A percentile compares a stretch with the other conserved stretches of the same genome.
These are phyloP conservation scores for Sylvietta virens DNA, from an alignment of 2,113 vertebrate species.

Conservation along the genomic window DNA sequence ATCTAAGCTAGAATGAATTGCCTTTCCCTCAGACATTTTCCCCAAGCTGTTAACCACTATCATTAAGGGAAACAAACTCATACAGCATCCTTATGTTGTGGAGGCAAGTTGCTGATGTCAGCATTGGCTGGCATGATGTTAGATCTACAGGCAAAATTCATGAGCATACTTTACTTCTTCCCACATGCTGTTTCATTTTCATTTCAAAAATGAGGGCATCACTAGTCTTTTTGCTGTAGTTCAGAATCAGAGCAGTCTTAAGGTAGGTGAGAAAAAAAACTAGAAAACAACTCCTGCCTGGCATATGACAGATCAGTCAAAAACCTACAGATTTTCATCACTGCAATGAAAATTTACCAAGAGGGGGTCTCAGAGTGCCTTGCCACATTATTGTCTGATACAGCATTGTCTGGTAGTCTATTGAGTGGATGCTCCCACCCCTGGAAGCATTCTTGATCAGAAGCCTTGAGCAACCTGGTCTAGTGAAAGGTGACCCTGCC, in stretches of 20 bases:
- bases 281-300: not conserved
- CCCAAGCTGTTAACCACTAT: not conserved
- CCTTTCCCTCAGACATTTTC: not conserved
- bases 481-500: not conserved
- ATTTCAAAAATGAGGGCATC: not conserved
- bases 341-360: not conserved
- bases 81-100: not conserved
- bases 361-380: not conserved
- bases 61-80: not conserved
- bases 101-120: not conserved
- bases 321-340: not conserved
- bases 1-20: not conserved
- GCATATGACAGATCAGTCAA: not conserved
- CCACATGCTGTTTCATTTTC: not conserved
- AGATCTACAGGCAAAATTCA: not conserved
- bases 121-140: not conserved
- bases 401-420: not conserved
- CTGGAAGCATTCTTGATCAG: not conserved
- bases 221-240: not conserved
- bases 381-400: not conserved
- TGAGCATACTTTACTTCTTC: not conserved
- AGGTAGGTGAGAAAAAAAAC: not conserved
- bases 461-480: not conserved
- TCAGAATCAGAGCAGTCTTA: not conserved
- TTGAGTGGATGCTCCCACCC: not conserved